phyloP scores from a whole-genome alignment of 2,888 invertebrate genomes.

The Eristalinus sepulchralis region DNA sequence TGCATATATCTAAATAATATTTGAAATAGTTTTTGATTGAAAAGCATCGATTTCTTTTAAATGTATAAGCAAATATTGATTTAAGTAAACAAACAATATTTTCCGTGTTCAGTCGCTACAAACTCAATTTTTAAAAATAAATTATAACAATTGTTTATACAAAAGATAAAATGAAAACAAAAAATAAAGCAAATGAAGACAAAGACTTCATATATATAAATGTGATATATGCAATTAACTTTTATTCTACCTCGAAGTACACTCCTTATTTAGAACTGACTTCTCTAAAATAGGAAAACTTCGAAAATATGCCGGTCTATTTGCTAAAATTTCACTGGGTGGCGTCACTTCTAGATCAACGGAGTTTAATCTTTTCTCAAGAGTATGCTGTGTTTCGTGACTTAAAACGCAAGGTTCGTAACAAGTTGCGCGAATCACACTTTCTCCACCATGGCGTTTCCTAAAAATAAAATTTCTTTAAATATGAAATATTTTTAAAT shows the following conservation, averaged over 20 bases:
- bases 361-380: constrained; percentile 85
- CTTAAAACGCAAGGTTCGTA: constrained; percentile 88
- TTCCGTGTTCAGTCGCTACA: constrained; percentile 5
- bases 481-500: not conserved
- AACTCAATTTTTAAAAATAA: constrained; percentile 55
- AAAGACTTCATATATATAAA: constrained; percentile 18
- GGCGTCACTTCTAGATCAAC: constrained; percentile 92
- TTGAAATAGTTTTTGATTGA: not conserved
- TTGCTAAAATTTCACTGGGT: constrained; percentile 89
- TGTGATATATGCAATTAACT: constrained; percentile 28
- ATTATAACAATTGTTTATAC: constrained; percentile 7
- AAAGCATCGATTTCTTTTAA: not conserved
- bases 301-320: constrained; percentile 87
- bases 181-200: constrained; percentile 29
- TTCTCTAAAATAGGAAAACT: constrained; percentile 93
- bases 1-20: constrained; percentile 37
- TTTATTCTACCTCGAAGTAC: constrained; percentile 84
- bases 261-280: constrained; percentile 88
- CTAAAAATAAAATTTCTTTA: constrained; percentile 76
- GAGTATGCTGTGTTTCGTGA: constrained; percentile 84
- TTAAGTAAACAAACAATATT: not conserved
- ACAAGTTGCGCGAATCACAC: constrained; percentile 86
- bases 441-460: constrained; percentile 87
- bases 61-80: not conserved
- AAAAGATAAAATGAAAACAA: constrained; percentile 5